Base-by-base conservation (phyloP, 2,113 vertebrate genomes). In the Triplophysa rosa region DNA sequence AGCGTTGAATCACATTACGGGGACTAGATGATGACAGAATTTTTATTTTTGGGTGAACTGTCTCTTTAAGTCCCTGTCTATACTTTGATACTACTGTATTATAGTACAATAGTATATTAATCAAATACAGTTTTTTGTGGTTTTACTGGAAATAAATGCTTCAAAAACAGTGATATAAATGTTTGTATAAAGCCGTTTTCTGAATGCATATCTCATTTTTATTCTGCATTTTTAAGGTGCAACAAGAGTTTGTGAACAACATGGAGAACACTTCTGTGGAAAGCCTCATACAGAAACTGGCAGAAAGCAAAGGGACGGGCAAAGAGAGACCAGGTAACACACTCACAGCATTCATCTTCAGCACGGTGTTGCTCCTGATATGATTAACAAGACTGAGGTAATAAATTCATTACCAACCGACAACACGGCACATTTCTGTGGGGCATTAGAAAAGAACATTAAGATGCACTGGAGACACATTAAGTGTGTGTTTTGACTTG, bases 271-370 rank as follows among this genome's bases (percentile, higher is more conserved):
- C 96, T 63, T 97, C 97, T 29, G 93, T 95, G 87, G 96, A 97
- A 87, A 94, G 93, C 83, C 93, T 99, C 86, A 93, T 99, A 91
- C 94, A 96, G 86, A 98, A 97, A 88, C 94, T 98, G 90, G 90
- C 95, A 4, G 97, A 98, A 81, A 95, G 93, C 89, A 99, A 99
- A 94, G 95, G 96, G 89, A 98, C 97, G 1, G 97, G 97, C 74
- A 97, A 93, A 71, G 97, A 99, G 88, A 94, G 96, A 90, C 97
- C 97, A 91, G 97, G 97, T 99, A 91, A 94, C 62, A n/a, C 68
- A 56, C 52, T 42, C 63, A 37, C 42, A 23, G 16, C 40, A 63
- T 62, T 61, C 64, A 49, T 16, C 45, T 33, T 42, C 49, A 59
- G 9, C 59, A 33, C 8, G 54, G 19, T 16, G 8, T 29, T 78